phyloP scores from a whole-genome alignment of 2,113 vertebrate species.

The Sphaerodactylus townsendi region DNA sequence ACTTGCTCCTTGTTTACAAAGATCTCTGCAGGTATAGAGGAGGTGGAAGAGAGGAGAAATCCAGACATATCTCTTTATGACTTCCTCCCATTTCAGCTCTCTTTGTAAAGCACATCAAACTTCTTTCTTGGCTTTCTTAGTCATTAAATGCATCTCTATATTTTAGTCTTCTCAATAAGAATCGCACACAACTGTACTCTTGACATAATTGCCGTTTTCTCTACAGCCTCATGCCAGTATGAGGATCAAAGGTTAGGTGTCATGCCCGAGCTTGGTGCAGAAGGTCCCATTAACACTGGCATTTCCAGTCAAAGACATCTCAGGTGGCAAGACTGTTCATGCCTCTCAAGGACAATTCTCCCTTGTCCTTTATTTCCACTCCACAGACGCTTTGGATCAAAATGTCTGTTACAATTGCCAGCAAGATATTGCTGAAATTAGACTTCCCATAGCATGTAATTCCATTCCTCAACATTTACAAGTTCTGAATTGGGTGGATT shows the following conservation, averaged over 20 bases:
- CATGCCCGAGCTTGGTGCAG: no score
- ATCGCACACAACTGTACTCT: neutral
- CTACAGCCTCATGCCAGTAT: no score
- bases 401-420: neutral
- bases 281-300: no score
- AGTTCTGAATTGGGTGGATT: neutral
- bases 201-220: neutral
- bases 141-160: neutral
- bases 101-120: neutral
- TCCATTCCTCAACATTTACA: neutral
- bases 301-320: no score
- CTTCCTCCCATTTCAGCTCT: neutral
- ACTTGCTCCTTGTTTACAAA: neutral
- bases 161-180: neutral
- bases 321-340: neutral
- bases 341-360: neutral
- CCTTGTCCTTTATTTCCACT: neutral
- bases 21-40: neutral
- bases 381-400: neutral
- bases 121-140: neutral
- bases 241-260: no score
- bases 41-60: neutral
- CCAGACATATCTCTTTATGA: neutral
- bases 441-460: neutral
- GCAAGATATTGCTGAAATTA: neutral